These are phyloP conservation scores for Mesorhabditis belari DNA, from an alignment of 2,888 invertebrate genomes.

Conservation along the genomic window DNA sequence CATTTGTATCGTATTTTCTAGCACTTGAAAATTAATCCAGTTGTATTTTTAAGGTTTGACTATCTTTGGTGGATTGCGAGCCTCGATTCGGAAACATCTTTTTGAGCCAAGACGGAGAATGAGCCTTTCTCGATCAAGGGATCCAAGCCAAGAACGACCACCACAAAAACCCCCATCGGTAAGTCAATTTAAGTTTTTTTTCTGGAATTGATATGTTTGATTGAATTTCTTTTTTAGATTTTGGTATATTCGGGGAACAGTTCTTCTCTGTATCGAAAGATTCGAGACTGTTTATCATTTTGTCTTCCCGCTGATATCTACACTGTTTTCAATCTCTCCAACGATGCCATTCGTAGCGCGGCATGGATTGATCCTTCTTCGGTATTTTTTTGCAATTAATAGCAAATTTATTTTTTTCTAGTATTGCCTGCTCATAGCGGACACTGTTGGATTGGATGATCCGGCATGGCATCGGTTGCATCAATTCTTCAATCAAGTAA, in stretches of 20 bases:
- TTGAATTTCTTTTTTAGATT: conserved; percentile 16
- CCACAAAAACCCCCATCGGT: background rate
- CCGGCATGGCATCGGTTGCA: conserved; percentile 43
- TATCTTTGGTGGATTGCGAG: background rate
- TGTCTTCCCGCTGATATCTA: conserved; percentile 38
- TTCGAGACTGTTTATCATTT: conserved; percentile 21
- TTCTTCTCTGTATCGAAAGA: conserved; percentile 25
- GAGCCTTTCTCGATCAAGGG: background rate
- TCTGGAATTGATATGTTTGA: background rate
- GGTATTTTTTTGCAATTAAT: conserved; percentile 4
- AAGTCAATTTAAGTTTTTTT: background rate
- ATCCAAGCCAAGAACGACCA: background rate
- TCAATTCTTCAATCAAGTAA: conserved; percentile 43
- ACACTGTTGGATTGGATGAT: conserved; percentile 42
- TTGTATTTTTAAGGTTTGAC: background rate
- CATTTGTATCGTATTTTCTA: no score
- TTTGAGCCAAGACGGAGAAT: background rate
- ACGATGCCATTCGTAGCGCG: conserved; percentile 29
- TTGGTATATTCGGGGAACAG: conserved; percentile 45
- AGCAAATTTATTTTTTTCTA: conserved; percentile 4
- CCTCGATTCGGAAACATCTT: background rate
- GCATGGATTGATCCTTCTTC: conserved; percentile 44
- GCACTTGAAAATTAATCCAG: no score
- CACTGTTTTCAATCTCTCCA: conserved; percentile 41
- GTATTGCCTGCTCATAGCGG: conserved; percentile 47